Conservation (phyloP, 2,113 vertebrate species). For the Notiomystis cincta region DNA sequence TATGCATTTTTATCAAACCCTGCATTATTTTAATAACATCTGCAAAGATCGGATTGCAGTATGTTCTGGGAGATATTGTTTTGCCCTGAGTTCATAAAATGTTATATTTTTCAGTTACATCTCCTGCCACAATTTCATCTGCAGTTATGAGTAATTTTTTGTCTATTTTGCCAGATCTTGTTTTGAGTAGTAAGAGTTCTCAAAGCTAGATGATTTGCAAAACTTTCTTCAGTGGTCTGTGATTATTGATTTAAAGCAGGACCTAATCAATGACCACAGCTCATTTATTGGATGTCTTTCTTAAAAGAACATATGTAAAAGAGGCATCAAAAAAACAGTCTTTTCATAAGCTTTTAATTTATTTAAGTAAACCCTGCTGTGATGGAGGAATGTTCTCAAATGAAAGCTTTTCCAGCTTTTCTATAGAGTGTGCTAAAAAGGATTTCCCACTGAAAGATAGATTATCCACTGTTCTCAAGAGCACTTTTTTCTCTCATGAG, state of each 20-base stretch:
- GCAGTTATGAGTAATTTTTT: constrained; percentile 27
- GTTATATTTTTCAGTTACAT: constrained; percentile 35
- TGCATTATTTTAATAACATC: constrained; percentile 57
- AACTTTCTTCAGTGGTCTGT: neutral
- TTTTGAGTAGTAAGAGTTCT: neutral
- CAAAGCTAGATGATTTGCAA: neutral
- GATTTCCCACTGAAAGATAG: neutral
- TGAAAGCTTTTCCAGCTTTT: neutral
- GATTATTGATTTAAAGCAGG: neutral
- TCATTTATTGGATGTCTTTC: neutral
- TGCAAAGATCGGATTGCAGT: constrained; percentile 22
- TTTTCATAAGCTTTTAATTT: neutral
- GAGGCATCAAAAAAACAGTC: neutral
- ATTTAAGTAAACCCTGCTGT: neutral
- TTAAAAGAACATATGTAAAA: neutral
- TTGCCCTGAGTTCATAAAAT: constrained; percentile 50
- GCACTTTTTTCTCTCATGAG: neutral
- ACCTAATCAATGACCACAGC: neutral
- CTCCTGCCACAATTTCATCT: constrained; percentile 34
- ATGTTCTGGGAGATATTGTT: constrained; percentile 52
- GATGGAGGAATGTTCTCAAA: neutral
- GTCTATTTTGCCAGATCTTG: constrained; percentile 4
- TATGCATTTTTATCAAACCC: constrained; percentile 62
- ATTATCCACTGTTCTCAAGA: neutral
- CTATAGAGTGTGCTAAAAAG: neutral